Evolutionary conservation across 1,140 invertebrate species (phyloP).

Genomic region (Gonioctena quinquepunctata): DNA sequence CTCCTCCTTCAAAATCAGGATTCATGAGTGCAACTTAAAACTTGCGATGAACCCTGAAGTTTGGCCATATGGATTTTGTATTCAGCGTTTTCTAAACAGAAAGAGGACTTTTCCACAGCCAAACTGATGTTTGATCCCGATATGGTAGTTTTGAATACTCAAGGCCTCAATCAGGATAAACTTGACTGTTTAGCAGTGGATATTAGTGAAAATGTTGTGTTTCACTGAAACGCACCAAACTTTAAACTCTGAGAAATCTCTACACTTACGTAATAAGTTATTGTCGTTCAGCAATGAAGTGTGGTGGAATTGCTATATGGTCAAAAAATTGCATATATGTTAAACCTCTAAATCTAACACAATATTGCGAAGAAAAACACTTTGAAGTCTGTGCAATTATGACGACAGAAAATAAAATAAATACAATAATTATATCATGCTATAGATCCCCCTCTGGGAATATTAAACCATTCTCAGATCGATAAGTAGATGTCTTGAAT

Average conservation of each 20-base stretch:
- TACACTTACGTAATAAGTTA: background rate
- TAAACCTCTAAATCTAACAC: background rate
- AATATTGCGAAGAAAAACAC: background rate
- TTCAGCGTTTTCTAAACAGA: background rate
- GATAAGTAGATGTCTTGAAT: background rate
- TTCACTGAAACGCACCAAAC: background rate
- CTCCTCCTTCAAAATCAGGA: background rate
- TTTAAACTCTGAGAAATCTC: background rate
- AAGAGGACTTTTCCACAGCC: background rate
- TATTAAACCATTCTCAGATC: background rate
- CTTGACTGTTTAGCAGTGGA: background rate
- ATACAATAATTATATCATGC: background rate
- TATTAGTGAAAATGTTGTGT: background rate
- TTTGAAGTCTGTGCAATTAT: background rate
- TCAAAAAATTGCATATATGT: background rate
- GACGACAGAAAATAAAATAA: background rate
- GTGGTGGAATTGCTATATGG: background rate
- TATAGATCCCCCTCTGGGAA: background rate
- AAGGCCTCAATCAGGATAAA: background rate
- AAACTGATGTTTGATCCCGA: background rate
- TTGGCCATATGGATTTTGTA: background rate
- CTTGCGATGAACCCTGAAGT: background rate
- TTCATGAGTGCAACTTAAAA: background rate
- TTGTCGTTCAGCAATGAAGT: background rate
- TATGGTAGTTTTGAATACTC: background rate